Base-by-base conservation (phyloP, 2,113 vertebrate species). In the Urocolius indicus region DNA sequence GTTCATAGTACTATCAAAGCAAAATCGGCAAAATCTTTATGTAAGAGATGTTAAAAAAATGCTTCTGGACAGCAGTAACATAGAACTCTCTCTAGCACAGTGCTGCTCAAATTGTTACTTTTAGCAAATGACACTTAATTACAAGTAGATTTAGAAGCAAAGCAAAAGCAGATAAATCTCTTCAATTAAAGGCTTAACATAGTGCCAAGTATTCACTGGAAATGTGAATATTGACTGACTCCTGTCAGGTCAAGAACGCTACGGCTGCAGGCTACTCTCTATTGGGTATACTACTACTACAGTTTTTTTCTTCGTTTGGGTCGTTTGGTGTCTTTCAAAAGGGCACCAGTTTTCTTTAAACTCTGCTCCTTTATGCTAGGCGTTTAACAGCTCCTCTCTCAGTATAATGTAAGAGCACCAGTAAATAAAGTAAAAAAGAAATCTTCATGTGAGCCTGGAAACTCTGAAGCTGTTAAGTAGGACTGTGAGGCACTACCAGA, bases 91-190 rank as follows among this genome's bases (percentile, higher is more conserved):
- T 46, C 29, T 24, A 38, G 32, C 34, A 89, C 6, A 49, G 14
- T 4, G 18, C 45, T 26, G 10, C 4, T 80, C 41, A 24, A 73
- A 48, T 4, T 74, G 15, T 43, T 19, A 92, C 18, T 22, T 45
- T 29, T 2, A 9, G 48, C 12, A 63, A 93, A 78, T 0, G 0
- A 73, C 1, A 2, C 6, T 82, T 38, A 34, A 24, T 87, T 8
- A 67, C 7, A 84, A 59, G 76, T 41, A 41, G 38, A 41, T 41
- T 22, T 9, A 90, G 19, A 75, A 67, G 32, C 45, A 27, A 13
- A 71, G n/a, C 21, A 87, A 55, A 16, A 36, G 6, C 23, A 91
- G 9, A n/a, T 4, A 52, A 51, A 5, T 18, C 3, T 38, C 49
- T 58, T 66, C 61, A 12, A 3, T 10, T 24, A 29, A 68, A 84